Base-by-base conservation (phyloP, 2,797 vertebrate genomes). In the Sebastes trivittatus region DNA sequence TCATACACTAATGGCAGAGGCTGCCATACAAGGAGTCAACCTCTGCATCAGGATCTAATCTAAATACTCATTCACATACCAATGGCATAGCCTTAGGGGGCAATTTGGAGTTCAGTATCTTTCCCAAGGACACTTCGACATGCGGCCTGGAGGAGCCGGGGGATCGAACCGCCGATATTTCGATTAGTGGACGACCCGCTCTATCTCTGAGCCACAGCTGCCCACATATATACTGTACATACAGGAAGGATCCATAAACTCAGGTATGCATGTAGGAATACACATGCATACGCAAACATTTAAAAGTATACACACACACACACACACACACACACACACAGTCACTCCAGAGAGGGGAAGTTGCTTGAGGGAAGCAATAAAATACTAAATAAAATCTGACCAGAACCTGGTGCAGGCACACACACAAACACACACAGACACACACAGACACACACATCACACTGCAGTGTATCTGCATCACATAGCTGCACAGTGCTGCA, bases 351-450 rank as follows among this genome's bases (percentile, higher is more conserved):
- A 74, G 73, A 85, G 38, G 13, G 63, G 14, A 83, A 82, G 74
- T 77, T 77, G 79, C 85, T 87, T 69, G 36, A 83, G 86, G 87
- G 83, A 87, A 76, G 82, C 77, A 93, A 87, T 92, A 90, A 83
- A 89, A 90, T 54, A 22, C n/a, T 22, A 11, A 22, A 54, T 54
- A 54, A 54, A 54, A n/a, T 54, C 88, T 81, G 11, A 56, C 11
- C 25, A 6, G 52, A 84, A 72, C 73, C 32, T 69, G 32, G 8
- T 72, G 38, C 71, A 77, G 7, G 10, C 49, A 22, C 9, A 22
- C n/a, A 16, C 49, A 54, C 7, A n/a, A 9, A 54, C 49, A n/a
- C 49, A 52, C 49, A n/a, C 8, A 52, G 3, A 20, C 49, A 52
- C 49, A n/a, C 49, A n/a, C 49, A 52, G 8, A 75, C 67, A 71